Percentiles rank a stretch among this genome's conserved stretches.
Conservation (phyloP, 2,113 vertebrate species). For the Grammomys surdaster region DNA sequence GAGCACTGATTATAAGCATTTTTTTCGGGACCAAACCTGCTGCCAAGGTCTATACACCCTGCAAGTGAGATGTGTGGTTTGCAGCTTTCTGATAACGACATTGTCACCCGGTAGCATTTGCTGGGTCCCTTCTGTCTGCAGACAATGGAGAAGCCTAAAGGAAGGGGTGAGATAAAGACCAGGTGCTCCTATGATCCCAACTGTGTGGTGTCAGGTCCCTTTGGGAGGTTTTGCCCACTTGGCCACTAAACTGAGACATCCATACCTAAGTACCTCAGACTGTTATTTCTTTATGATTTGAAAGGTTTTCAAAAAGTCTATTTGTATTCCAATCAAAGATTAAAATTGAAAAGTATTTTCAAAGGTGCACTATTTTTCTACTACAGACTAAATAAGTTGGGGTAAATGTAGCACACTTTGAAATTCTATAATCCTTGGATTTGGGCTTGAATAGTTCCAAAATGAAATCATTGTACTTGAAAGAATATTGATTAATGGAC, state of each 20-base stretch:
- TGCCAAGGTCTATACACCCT: not conserved
- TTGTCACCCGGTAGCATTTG: not conserved
- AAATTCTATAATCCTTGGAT: not conserved
- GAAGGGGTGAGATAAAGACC: not conserved
- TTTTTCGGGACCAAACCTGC: not conserved
- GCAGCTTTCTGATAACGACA: not conserved
- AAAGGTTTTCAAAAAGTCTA: not conserved
- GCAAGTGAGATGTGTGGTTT: not conserved
- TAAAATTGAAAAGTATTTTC: slow-evolving; percentile 2
- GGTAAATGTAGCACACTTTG: not conserved
- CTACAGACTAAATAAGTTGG: slow-evolving; percentile 25
- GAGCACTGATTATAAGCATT: not conserved
- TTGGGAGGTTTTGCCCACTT: not conserved
- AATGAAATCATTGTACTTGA: slow-evolving; percentile 32
- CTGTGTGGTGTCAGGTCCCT: rapidly evolving
- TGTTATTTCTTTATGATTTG: not conserved
- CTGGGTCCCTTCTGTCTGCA: not conserved
- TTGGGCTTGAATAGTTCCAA: not conserved
- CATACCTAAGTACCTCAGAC: not conserved
- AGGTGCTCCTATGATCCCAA: not conserved
- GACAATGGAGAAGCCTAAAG: not conserved
- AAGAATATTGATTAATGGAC: slow-evolving; percentile 29
- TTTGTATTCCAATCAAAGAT: slow-evolving; percentile 39
- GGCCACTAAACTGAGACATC: not conserved
- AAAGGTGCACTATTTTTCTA: slow-evolving; percentile 16